Evolutionary conservation across 2,113 vertebrate genomes (phyloP).

Genomic region (Hirundichthys speculiger): DNA sequence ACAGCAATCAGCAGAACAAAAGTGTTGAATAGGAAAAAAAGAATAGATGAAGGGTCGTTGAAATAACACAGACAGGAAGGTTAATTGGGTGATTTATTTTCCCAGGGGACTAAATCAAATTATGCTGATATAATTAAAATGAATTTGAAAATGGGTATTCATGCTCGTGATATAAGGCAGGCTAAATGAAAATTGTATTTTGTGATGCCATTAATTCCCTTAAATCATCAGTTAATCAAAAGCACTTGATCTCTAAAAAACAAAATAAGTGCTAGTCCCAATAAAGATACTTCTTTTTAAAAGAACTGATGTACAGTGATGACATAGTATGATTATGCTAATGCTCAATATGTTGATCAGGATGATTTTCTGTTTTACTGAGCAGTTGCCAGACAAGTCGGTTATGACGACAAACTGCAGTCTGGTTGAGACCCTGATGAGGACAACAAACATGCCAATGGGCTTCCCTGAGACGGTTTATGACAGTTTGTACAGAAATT

Average conservation of each 20-base stretch:
- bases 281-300: background rate
- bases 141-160: conserved; percentile 43
- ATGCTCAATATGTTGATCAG: too few relatives aligned
- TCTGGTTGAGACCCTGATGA: too few relatives aligned
- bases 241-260: conserved; percentile 14
- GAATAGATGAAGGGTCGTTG: conserved; percentile 68
- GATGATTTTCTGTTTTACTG: too few relatives aligned
- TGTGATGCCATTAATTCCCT: conserved; percentile 25
- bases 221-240: conserved; percentile 32
- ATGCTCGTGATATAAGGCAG: conserved; percentile 32
- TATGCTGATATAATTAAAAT: conserved; percentile 50
- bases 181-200: conserved; percentile 33
- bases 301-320: too few relatives aligned
- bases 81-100: conserved; percentile 77
- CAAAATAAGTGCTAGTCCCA: background rate
- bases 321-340: too few relatives aligned
- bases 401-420: too few relatives aligned
- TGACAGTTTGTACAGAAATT: too few relatives aligned
- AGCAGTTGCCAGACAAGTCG: too few relatives aligned
- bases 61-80: conserved; percentile 53
- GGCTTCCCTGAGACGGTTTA: too few relatives aligned
- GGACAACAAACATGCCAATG: too few relatives aligned
- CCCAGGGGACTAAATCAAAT: conserved; percentile 64
- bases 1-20: conserved; percentile 71
- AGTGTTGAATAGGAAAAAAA: conserved; percentile 38